Evolutionary conservation across 2,888 invertebrate genomes (phyloP).

Genomic region (Erebia aethiops): DNA sequence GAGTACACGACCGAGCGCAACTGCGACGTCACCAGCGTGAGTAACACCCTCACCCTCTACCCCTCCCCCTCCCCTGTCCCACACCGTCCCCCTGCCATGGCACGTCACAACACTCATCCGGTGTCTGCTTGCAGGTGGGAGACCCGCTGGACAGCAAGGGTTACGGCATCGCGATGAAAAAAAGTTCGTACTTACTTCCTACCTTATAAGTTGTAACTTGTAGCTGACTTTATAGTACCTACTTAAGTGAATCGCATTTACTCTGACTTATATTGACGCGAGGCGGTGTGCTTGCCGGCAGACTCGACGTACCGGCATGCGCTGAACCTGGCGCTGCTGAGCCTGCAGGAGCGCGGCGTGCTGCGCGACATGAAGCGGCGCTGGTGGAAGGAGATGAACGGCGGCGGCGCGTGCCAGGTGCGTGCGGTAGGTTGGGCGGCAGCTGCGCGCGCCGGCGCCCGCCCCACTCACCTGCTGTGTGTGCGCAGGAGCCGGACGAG

Average conservation of each 20-base stretch:
- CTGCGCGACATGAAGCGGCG: slow-evolving; percentile 90
- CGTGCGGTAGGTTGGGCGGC: too few relatives aligned
- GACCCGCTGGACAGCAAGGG: slow-evolving; percentile 91
- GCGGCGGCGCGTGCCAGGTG: slow-evolving; percentile 86
- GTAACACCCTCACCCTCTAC: background rate
- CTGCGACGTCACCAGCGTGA: slow-evolving; percentile 87
- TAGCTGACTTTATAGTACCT: background rate
- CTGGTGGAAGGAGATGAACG: slow-evolving; percentile 95
- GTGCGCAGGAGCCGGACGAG: slow-evolving; percentile 53
- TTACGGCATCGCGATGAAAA: slow-evolving; percentile 93
- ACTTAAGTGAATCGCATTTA: background rate
- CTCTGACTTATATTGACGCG: background rate
- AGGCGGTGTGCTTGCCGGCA: background rate
- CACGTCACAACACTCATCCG: background rate
- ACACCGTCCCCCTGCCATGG: background rate
- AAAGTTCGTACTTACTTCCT: slow-evolving; percentile 81
- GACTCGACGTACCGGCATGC: slow-evolving; percentile 84
- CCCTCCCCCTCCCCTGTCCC: too few relatives aligned
- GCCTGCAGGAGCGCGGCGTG: slow-evolving; percentile 92
- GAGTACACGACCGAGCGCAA: slow-evolving; percentile 91
- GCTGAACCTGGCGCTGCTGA: slow-evolving; percentile 91
- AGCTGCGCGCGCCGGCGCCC: too few relatives aligned
- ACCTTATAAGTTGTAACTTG: too few relatives aligned
- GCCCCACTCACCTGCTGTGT: too few relatives aligned
- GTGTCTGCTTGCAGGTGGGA: slow-evolving; percentile 79